phyloP scores from a whole-genome alignment of 2,113 vertebrate species.

The Pyxicephalus adspersus region DNA sequence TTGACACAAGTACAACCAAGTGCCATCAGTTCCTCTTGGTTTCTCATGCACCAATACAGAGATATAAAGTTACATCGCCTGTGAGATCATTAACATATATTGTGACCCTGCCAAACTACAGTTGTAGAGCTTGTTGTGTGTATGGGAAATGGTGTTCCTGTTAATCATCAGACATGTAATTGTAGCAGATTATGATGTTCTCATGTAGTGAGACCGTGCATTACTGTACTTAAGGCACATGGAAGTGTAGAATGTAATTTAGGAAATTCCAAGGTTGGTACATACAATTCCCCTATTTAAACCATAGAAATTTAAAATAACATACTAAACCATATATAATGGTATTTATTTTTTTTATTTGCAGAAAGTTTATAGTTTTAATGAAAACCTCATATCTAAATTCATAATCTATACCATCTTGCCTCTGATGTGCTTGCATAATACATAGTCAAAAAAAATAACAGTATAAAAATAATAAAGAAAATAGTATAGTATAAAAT shows the following conservation, averaged over 20 bases:
- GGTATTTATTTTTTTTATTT: no score
- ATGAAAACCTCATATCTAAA: no score
- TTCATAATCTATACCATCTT: no score
- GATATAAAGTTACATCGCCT: conserved; percentile 49
- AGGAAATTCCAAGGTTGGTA: not conserved
- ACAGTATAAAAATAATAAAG: no score
- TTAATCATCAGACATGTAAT: conserved; percentile 45
- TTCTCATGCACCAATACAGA: conserved; percentile 54
- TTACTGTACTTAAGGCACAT: not conserved
- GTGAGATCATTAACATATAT: conserved; percentile 54
- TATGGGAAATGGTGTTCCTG: conserved; percentile 37
- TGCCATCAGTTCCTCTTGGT: conserved; percentile 55
- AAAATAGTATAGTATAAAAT: no score
- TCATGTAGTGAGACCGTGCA: conserved; percentile 1
- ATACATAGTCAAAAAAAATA: no score
- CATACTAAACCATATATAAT: no score
- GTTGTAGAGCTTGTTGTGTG: conserved; percentile 48
- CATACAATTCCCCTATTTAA: no score
- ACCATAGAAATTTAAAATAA: no score
- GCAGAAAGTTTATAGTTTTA: no score
- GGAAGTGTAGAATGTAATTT: not conserved
- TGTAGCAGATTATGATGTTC: conserved; percentile 36
- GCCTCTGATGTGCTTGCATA: no score
- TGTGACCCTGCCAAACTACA: conserved; percentile 47
- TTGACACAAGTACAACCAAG: conserved; percentile 51